Evolutionary conservation across 2,113 vertebrate species (phyloP), one percentile per base, ranked within the genome.

Genomic region (Varanus komodoensis): DNA sequence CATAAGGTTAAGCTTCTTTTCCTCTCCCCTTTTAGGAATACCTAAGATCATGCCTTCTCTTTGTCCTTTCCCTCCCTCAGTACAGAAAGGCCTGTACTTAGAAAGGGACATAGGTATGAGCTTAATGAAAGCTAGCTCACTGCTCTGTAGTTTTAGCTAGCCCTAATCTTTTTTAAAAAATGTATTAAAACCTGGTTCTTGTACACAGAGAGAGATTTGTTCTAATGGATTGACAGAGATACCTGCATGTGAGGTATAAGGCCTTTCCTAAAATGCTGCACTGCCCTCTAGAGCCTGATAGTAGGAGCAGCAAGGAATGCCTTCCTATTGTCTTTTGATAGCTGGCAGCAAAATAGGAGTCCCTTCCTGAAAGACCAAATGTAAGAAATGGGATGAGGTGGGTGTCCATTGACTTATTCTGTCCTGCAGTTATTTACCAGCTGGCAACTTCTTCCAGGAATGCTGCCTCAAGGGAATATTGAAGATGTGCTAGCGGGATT

Each of bases 261-360:
- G 87, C 32, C 21, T 57, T 80, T 92, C 88, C 84, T 92, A 77
- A 94, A 95, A 95, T 92, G 61, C 91, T 48, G 79, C 92, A 94
- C 95, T 95, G 95, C 95, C 96, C 95, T 91, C 95, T 96, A 91
- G 88, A 95, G 96, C 90, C 64, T 94, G 21, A 3, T 32, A 57
- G 80, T 23, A 54, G 48, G 23, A 50, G 8, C 5, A 89, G 48
- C 57, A 2, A 44, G 32, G 61, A 83, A 87, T 84, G 12, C 0
- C 0, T 82, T 32, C 91, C 25, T 57, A 81, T 17, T 50, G 14
- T 15, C 82, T 38, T 87, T 67, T 27, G 0, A 0, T 14, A 27
- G 14, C 32, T 79, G 25, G 6, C 29, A n/a, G 81, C 8, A 48
- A 19, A 8, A 27, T 69, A 69, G 38, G 68, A 69, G 52, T 73